These are phyloP conservation scores for Gymnodraco acuticeps DNA, from an alignment of 2,797 vertebrate species.

Conservation along the genomic window DNA sequence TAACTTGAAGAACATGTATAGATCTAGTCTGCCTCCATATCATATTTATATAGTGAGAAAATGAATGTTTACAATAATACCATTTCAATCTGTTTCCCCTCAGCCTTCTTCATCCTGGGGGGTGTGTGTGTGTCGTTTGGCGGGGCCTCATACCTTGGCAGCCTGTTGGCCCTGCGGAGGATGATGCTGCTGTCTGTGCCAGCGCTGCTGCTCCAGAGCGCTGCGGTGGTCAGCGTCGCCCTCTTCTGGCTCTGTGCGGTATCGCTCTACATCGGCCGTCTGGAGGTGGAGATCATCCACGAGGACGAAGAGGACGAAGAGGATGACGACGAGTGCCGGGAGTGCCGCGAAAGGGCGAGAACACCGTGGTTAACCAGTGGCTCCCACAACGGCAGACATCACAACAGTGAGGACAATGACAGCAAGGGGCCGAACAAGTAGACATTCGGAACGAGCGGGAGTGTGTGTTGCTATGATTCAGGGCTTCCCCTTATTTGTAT, in stretches of 20 bases:
- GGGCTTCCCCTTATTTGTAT: conserved; percentile 27
- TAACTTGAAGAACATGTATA: conserved; percentile 11
- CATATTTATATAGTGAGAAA: conserved; percentile 15
- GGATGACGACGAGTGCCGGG: conserved; percentile 76
- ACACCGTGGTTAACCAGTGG: conserved; percentile 60
- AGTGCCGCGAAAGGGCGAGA: conserved; percentile 80
- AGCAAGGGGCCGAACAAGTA: conserved; percentile 78
- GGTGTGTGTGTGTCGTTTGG: conserved; percentile 90
- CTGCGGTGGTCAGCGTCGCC: conserved; percentile 81
- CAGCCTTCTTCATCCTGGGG: conserved; percentile 92
- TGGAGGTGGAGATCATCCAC: conserved; percentile 91
- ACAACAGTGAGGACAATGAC: conserved; percentile 60
- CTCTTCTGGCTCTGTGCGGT: conserved; percentile 93
- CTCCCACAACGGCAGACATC: conserved; percentile 44
- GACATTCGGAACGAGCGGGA: conserved; percentile 10
- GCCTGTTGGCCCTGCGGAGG: conserved; percentile 85
- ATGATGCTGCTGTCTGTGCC: conserved; percentile 90
- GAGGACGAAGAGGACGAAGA: conserved; percentile 84
- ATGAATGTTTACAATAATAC: conserved; percentile 15
- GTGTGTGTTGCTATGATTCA: conserved; percentile 44
- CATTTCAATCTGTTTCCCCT: conserved; percentile 29
- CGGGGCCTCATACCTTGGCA: conserved; percentile 85
- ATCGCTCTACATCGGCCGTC: conserved; percentile 91
- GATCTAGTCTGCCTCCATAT: not conserved
- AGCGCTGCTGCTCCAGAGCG: conserved; percentile 80